A percentile compares a stretch with the other conserved stretches of the same genome.
phyloP scores from a whole-genome alignment of 2,113 vertebrate species.

The Argyrosomus japonicus region DNA sequence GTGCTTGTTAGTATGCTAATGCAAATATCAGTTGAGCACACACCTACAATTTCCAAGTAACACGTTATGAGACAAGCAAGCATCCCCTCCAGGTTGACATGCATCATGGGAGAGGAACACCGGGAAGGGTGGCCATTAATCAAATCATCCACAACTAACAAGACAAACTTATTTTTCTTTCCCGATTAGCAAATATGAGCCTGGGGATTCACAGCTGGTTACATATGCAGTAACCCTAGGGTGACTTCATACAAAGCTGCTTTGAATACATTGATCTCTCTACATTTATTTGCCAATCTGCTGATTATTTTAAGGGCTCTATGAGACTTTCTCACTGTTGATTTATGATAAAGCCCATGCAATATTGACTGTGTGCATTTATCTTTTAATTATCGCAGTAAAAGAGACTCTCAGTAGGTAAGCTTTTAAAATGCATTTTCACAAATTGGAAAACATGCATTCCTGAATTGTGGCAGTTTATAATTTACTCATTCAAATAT shows the following conservation, averaged over 20 bases:
- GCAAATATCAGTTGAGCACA: constrained; percentile 83
- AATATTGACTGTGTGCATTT: constrained; percentile 9
- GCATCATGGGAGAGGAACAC: constrained; percentile 63
- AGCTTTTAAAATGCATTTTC: constrained; percentile 25
- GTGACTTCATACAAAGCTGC: constrained; percentile 45
- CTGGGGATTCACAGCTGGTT: constrained; percentile 59
- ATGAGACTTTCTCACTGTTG: constrained; percentile 26
- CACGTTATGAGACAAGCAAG: constrained; percentile 55
- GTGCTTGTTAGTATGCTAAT: constrained; percentile 87
- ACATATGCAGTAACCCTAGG: constrained; percentile 41
- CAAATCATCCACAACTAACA: constrained; percentile 71
- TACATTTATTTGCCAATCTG: constrained; percentile 31
- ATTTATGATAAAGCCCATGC: constrained; percentile 31
- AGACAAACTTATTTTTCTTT: constrained; percentile 53
- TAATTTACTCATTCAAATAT: constrained; percentile 37
- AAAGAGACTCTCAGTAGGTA: neutral
- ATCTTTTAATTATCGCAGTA: constrained; percentile 8
- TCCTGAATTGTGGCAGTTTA: constrained; percentile 11
- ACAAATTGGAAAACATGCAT: constrained; percentile 38
- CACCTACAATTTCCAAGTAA: constrained; percentile 71
- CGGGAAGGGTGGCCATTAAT: constrained; percentile 71
- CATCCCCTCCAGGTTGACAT: constrained; percentile 63
- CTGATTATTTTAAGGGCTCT: constrained; percentile 35
- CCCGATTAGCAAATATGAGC: constrained; percentile 51
- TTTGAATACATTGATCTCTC: constrained; percentile 50